Conservation (phyloP, 2,797 vertebrate species). For the Poecilia wingei region DNA sequence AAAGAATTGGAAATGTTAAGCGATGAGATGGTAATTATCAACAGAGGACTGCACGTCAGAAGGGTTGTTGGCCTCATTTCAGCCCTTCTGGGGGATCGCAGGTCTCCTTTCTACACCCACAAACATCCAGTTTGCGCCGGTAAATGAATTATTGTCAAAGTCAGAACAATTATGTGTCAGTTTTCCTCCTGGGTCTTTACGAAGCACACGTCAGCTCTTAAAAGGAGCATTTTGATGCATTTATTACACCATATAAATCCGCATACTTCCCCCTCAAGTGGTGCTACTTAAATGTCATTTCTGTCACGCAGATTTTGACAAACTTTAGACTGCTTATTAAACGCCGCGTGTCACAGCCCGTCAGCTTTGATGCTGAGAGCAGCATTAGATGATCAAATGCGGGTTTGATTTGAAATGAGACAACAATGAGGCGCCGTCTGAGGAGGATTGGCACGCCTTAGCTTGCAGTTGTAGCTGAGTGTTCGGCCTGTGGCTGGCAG, state of each 20-base stretch:
- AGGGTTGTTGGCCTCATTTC: slow-evolving; percentile 31
- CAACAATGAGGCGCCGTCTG: slow-evolving; percentile 64
- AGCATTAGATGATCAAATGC: slow-evolving; percentile 70
- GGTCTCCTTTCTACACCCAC: slow-evolving; percentile 21
- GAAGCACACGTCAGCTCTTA: slow-evolving; percentile 56
- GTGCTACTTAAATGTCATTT: slow-evolving; percentile 70
- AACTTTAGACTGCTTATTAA: slow-evolving; percentile 69
- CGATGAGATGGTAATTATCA: slow-evolving; percentile 26
- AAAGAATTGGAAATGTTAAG: slow-evolving; percentile 39
- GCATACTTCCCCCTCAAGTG: slow-evolving; percentile 65
- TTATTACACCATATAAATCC: slow-evolving; percentile 62
- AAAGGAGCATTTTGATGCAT: slow-evolving; percentile 72
- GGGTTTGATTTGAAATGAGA: slow-evolving; percentile 71
- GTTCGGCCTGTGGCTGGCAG: slow-evolving; percentile 74
- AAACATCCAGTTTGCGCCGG: slow-evolving; percentile 23
- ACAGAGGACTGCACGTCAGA: background rate
- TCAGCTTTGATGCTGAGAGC: slow-evolving; percentile 69
- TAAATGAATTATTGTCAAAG: slow-evolving; percentile 46
- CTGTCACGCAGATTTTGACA: slow-evolving; percentile 67
- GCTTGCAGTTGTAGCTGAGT: slow-evolving; percentile 70
- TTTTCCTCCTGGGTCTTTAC: slow-evolving; percentile 44
- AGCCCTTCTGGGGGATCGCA: slow-evolving; percentile 5
- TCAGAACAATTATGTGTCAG: slow-evolving; percentile 51
- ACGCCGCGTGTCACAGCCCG: slow-evolving; percentile 64
- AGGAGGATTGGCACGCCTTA: slow-evolving; percentile 62